Percentiles rank a stretch among this genome's conserved stretches.
Conservation (phyloP, 64 coral and sea anemone species). For the Dendrophyllia cribrosa region DNA sequence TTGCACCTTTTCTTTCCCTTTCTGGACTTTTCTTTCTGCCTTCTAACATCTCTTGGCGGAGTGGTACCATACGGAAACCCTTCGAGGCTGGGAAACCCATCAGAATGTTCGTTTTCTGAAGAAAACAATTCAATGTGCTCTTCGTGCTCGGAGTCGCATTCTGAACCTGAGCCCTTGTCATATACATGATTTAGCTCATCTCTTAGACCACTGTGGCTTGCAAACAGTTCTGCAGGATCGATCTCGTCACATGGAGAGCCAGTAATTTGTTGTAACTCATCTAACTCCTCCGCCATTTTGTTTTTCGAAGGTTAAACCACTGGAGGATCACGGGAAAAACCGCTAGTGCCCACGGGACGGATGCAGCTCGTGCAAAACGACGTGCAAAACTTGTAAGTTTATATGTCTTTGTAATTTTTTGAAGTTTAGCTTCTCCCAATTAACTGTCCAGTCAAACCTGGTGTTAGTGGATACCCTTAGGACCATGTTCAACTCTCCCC, state of each 20-base stretch:
- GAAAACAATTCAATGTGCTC: conserved; percentile 58
- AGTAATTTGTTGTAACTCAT: conserved; percentile 32
- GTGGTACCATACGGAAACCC: conserved; percentile 63
- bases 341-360: background rate
- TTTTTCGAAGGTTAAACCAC: background rate
- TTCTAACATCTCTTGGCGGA: conserved; percentile 86
- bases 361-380: no score
- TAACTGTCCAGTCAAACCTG: no score
- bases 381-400: no score
- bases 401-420: no score
- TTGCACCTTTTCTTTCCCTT: conserved; percentile 62
- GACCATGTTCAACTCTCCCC: no score
- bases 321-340: background rate
- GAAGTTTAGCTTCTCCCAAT: no score
- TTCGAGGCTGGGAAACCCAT: conserved; percentile 36
- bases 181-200: conserved; percentile 35
- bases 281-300: conserved; percentile 40
- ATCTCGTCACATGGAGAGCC: conserved; percentile 85
- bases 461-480: no score
- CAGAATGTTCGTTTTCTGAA: conserved; percentile 72
- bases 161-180: conserved; percentile 31
- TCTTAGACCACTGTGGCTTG: conserved; percentile 10
- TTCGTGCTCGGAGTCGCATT: conserved; percentile 62
- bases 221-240: conserved; percentile 73
- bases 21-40: conserved; percentile 76